phyloP scores from a whole-genome alignment of 2,888 invertebrate species.

The Adineta ricciae region DNA sequence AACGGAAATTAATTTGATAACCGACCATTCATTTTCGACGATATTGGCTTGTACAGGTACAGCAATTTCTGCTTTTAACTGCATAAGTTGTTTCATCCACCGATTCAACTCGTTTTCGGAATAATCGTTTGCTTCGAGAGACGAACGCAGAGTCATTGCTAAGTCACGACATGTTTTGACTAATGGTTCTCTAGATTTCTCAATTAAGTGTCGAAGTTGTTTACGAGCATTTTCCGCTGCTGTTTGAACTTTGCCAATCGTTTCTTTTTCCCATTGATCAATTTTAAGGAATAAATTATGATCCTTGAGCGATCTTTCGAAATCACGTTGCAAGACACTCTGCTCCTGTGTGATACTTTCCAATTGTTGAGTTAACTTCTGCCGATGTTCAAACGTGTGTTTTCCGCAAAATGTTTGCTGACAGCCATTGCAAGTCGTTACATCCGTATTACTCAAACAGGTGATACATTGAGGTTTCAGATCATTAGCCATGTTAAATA shows the following conservation, averaged over 20 bases:
- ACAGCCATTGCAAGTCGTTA: neutral
- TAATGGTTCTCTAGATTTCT: neutral
- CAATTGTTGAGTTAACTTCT: neutral
- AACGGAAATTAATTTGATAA: neutral
- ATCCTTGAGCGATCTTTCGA: neutral
- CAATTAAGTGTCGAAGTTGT: neutral
- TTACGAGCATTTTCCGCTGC: neutral
- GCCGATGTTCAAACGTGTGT: neutral
- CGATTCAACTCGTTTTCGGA: neutral
- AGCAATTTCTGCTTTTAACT: neutral
- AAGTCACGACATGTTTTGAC: neutral
- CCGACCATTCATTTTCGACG: neutral
- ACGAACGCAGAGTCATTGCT: neutral
- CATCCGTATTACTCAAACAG: neutral
- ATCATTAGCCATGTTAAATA: too few relatives aligned
- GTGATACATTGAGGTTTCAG: too few relatives aligned
- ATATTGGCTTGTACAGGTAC: neutral
- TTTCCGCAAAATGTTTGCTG: neutral
- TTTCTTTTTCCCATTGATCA: neutral
- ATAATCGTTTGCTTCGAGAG: neutral
- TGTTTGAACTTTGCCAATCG: neutral
- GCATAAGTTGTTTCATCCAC: neutral
- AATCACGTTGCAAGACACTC: neutral
- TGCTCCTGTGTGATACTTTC: neutral
- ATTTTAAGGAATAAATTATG: neutral